Conservation (phyloP, 2,888 invertebrate species). For the Mamestra brassicae region DNA sequence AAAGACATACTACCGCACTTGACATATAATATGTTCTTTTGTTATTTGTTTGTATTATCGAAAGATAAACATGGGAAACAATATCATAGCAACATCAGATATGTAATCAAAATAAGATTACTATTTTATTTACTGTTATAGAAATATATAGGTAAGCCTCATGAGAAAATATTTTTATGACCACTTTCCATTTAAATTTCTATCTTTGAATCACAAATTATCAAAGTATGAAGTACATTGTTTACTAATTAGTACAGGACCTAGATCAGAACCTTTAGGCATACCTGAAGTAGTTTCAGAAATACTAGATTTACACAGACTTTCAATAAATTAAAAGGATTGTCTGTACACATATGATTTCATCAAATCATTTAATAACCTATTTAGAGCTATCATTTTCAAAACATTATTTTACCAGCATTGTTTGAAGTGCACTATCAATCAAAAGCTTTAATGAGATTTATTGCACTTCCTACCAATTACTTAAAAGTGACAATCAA, state of each 20-base stretch:
- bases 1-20: neutral
- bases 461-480: neutral
- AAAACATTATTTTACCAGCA: neutral
- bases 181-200: neutral
- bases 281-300: neutral
- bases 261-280: conserved; percentile 7
- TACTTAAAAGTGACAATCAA: neutral
- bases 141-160: neutral
- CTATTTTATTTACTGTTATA: neutral
- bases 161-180: conserved; percentile 1
- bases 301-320: neutral
- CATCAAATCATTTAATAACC: neutral
- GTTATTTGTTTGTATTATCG: neutral
- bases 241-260: conserved; percentile 1
- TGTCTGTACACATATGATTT: neutral
- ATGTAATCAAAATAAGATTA: neutral
- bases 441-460: conserved; percentile 18
- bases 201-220: neutral
- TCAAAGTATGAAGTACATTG: neutral
- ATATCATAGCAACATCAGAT: neutral
- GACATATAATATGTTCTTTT: neutral
- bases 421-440: neutral
- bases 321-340: neutral
- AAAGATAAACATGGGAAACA: neutral
- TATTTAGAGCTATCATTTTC: neutral